Conservation (phyloP, 2,797 vertebrate species). For the Trichosurus vulpecula region DNA sequence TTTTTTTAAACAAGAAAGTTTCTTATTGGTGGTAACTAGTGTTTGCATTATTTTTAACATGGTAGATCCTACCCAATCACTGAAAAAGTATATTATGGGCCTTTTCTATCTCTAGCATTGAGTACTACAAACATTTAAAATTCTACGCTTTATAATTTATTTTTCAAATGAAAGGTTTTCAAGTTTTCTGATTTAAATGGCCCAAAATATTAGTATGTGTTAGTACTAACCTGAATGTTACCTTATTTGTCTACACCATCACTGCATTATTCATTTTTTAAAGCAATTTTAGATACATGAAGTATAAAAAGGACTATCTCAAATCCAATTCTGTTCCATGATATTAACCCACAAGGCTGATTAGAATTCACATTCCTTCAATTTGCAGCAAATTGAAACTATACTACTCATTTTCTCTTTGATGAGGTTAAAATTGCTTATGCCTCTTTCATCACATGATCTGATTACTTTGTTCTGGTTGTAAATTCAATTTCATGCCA, state of each 20-base stretch:
- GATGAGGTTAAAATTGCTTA: constrained; percentile 15
- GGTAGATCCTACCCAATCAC: constrained; percentile 78
- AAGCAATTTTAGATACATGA: constrained; percentile 23
- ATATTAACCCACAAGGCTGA: background rate
- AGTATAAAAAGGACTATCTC: constrained; percentile 33
- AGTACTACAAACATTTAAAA: background rate
- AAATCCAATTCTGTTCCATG: constrained; percentile 12
- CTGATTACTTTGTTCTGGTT: constrained; percentile 32
- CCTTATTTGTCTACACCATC: background rate
- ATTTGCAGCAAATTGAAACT: constrained; percentile 27
- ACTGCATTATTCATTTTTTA: background rate
- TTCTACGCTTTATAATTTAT: constrained; percentile 20
- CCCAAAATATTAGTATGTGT: background rate
- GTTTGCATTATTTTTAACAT: constrained; percentile 84
- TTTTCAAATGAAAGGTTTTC: constrained; percentile 42
- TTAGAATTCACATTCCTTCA: constrained; percentile 43
- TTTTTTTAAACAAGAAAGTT: constrained; percentile 77
- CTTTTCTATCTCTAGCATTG: background rate
- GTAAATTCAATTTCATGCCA: constrained; percentile 15
- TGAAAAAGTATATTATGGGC: background rate
- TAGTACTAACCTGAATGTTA: background rate
- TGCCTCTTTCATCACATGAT: constrained; percentile 35
- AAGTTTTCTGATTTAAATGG: constrained; percentile 26
- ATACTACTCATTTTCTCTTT: constrained; percentile 51
- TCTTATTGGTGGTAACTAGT: constrained; percentile 84